These are phyloP conservation scores for Thryonomys swinderianus DNA, from an alignment of 2,113 vertebrate species.

Conservation along the genomic window DNA sequence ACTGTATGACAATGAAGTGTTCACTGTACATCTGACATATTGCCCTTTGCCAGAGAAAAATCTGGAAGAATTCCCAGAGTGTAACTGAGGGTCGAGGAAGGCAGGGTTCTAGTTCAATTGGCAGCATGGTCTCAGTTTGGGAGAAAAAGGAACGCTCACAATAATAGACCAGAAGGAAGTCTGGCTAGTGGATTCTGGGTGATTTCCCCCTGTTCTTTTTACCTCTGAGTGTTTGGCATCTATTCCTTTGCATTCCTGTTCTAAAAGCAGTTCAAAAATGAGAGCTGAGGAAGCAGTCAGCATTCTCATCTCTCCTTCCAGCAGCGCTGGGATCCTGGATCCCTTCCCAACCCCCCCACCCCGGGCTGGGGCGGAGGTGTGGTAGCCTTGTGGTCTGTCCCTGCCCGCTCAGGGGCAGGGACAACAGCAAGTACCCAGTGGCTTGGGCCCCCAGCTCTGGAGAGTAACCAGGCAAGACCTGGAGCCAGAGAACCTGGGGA, in stretches of 20 bases:
- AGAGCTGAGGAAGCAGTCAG: conserved; percentile 43
- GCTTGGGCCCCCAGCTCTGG: not conserved
- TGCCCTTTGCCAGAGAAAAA: not conserved
- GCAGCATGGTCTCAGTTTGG: not conserved
- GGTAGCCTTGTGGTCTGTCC: accelerated
- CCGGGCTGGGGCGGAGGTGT: not conserved
- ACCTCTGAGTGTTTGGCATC: conserved; percentile 8
- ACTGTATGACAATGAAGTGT: not conserved
- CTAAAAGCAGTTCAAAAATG: conserved; percentile 31
- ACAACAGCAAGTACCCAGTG: not conserved
- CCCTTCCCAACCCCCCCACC: not conserved
- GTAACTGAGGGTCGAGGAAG: accelerated
- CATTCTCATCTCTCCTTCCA: conserved; percentile 27
- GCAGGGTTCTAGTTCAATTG: not conserved
- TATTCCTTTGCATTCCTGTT: conserved; percentile 8
- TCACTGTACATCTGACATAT: not conserved
- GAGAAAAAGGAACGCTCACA: not conserved
- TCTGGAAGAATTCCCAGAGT: not conserved
- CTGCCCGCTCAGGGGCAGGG: not conserved
- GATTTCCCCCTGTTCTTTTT: not conserved
- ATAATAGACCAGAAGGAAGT: conserved; percentile 27
- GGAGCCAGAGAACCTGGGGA: accelerated
- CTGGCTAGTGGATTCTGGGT: not conserved
- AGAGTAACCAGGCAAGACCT: not conserved
- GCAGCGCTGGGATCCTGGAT: not conserved